Evolutionary conservation across 2,797 vertebrate genomes (phyloP), one percentile per base, ranked within the genome.

Genomic region (Natrix natrix): DNA sequence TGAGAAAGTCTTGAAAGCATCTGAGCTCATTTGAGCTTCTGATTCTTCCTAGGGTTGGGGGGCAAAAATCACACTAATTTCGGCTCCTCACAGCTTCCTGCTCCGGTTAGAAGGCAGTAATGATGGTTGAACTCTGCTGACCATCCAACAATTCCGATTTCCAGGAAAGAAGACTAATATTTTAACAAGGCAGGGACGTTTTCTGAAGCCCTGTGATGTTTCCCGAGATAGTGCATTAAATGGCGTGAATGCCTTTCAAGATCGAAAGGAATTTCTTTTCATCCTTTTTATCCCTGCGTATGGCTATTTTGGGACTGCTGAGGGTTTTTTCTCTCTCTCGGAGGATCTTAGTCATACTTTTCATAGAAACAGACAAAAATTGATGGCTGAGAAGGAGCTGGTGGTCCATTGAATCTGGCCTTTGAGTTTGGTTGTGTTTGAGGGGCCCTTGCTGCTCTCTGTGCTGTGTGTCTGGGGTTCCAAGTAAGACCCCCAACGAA

Each of bases 61-160:
- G 61, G 78, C 90, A 91, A 90, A 28, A 90, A 28, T 55, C 90
- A 90, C 56, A 69, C 74, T 90, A 28, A 93, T 56, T 90, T 63
- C 90, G 63, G 17, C 57, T 52, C 14, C 17, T 48, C 14, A 37
- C 32, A 74, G 43, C 63, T 93, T 93, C 92, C 78, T 87, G 87
- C 48, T 93, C 88, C 83, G 89, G n/a, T 61, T 20, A 87, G 92
- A 87, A 87, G 10, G 60, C 28, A 32, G 48, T 3, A 48, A 24
- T 12, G 74, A 22, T 17, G 4, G 4, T 2, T 83, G 43, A 83
- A 28, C 32, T 43, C 10, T 16, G 52, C n/a, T 63, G n/a, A 90
- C 20, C 52, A 3, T 12, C 63, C 48, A 16, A 16, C 32, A 7
- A 8, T 28, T 56, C 16, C 12, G 52, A 59, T 87, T 57, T 87